Conservation (phyloP, 2,888 invertebrate genomes). For the Teinopalpus imperialis region DNA sequence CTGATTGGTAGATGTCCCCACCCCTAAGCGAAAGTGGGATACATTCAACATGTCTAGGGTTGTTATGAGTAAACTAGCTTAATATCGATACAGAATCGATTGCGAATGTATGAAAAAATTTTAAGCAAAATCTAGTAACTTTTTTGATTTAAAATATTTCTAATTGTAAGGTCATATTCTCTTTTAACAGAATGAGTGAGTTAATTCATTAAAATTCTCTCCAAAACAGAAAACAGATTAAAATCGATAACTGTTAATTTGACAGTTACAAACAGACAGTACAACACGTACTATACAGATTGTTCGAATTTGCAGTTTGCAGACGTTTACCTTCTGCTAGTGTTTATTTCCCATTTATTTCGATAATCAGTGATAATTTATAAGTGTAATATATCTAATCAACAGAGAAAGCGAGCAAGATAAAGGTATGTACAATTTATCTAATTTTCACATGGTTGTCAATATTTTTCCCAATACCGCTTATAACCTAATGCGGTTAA, state of each 20-base stretch:
- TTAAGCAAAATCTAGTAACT: background rate
- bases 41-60: slow-evolving; percentile 66
- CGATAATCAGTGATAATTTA: slow-evolving; percentile 72
- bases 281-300: slow-evolving; percentile 49
- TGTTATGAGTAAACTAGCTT: slow-evolving; percentile 32
- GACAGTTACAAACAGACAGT: slow-evolving; percentile 25
- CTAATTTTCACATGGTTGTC: background rate
- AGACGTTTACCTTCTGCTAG: slow-evolving; percentile 42
- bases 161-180: too few species aligned
- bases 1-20: slow-evolving; percentile 63
- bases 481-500: slow-evolving; percentile 26
- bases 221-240: too few species aligned
- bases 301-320: slow-evolving; percentile 40
- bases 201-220: too few species aligned
- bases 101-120: background rate
- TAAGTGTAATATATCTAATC: slow-evolving; percentile 58
- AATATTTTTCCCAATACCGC: slow-evolving; percentile 1
- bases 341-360: slow-evolving; percentile 71
- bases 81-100: slow-evolving; percentile 15
- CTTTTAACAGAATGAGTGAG: too few species aligned
- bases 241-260: slow-evolving; percentile 27
- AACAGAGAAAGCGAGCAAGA: slow-evolving; percentile 36
- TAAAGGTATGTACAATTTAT: slow-evolving; percentile 47
- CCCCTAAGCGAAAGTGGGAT: slow-evolving; percentile 55
- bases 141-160: too few species aligned